These are phyloP conservation scores for Tachina lurida DNA, from an alignment of 2,888 invertebrate genomes.

Conservation along the genomic window DNA sequence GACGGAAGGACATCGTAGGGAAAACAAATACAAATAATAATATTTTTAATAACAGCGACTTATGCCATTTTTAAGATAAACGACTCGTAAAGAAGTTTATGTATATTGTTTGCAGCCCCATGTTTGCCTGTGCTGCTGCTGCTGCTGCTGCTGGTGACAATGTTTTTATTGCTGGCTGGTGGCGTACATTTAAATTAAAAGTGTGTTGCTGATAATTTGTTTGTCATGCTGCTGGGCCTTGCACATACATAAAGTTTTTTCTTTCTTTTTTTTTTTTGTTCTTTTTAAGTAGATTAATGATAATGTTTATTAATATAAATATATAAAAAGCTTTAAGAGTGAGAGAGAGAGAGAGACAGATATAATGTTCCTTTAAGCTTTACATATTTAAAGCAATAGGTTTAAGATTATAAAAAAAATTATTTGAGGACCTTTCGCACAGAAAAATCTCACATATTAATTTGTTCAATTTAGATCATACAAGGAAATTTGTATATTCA, in stretches of 20 bases:
- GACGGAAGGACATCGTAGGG: no score
- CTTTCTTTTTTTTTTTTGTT: constrained; percentile 1
- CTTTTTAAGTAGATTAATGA: constrained; percentile 25
- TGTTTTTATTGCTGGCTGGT: constrained; percentile 49
- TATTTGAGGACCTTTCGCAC: neutral
- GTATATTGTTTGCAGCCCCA: constrained; percentile 5
- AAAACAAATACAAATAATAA: no score
- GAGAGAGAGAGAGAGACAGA: no score
- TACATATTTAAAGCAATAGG: neutral
- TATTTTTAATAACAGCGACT: no score
- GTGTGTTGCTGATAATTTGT: constrained; percentile 34
- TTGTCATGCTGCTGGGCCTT: constrained; percentile 9
- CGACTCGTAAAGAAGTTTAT: no score
- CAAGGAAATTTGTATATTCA: no score
- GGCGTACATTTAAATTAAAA: constrained; percentile 19
- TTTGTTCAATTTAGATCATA: no score
- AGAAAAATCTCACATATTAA: no score
- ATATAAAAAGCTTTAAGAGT: neutral
- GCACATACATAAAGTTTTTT: neutral
- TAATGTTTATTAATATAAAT: neutral
- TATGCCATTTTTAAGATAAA: no score
- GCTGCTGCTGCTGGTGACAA: constrained; percentile 10
- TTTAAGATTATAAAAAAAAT: neutral
- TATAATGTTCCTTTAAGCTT: neutral
- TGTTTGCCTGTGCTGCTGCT: constrained; percentile 24